Base-by-base conservation (phyloP, 1,140 invertebrate species). In the Calliphora vicina region DNA sequence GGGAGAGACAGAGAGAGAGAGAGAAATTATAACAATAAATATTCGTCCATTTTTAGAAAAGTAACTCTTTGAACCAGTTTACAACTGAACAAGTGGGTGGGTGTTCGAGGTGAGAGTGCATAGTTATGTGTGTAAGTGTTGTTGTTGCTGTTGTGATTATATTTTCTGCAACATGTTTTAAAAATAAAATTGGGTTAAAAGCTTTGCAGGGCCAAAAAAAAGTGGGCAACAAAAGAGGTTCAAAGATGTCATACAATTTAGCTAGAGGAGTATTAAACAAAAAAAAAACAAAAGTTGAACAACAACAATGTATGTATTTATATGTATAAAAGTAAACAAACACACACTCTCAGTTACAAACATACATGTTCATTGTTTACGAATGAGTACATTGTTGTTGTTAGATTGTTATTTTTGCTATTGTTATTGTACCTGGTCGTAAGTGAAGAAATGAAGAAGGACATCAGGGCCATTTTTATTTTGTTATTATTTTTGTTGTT, bases 151-250 rank as follows among this genome's bases (percentile, higher is more conserved):
- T 17, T 57, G 17, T n/a, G 10, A n/a, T n/a, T 35, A 35, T 35
- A 35, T 35, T 35, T 35, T 35, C 35, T 35, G 35, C 35, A 35
- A 35, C 35, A n/a, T 57, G 50, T 57, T n/a, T n/a, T 57, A 76
- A 76, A 76, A 76, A 76, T 29, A 35, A 78, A 78, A 78, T 78
- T 78, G 42, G 74, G 74, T 78, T 78, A 78, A 43, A 78, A 78
- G 74, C 74, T 78, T 78, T 23, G 20, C 12, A 67, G 23, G 23
- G 61, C 0, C 61, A 67, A 67, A 67, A 67, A 57, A 17, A 57
- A 57, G 45, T 15, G n/a, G n/a, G n/a, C 50, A 57, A 57, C 50
- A 17, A 57, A 57, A 57, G n/a, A 57, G 15, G n/a, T 57, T 57
- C n/a, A 17, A 57, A 57, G 15, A 57, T n/a, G 15, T 57, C n/a